Base-by-base conservation (phyloP, 2,113 vertebrate species). In the Chaetodon trifascialis region DNA sequence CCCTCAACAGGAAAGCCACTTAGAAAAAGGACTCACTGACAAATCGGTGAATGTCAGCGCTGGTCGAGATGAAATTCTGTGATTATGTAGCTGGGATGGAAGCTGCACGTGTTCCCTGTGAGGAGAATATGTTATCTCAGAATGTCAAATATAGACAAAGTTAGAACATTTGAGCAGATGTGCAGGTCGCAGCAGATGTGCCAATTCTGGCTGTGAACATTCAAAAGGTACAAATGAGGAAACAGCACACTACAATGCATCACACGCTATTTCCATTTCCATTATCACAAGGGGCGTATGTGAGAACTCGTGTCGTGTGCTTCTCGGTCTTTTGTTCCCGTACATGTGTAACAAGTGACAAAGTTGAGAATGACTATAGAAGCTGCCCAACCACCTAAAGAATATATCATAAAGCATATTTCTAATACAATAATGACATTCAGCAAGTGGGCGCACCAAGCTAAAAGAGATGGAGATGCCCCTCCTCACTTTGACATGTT, bases 1-100 rank as follows among this genome's bases (percentile, higher is more conserved):
- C 92, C 0, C 5, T 69, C 66, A 76, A 79, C 71, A 69, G 58
- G 70, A 80, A 72, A 59, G 79, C 36, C 69, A 68, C 55, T 38
- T 25, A n/a, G 70, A 79, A 68, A 70, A 62, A 66, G 42, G 55
- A 55, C 4, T 30, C 9, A 0, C 0, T 15, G 40, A 64, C 58
- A 77, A 16, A 80, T 38, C 11, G 69, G 55, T 5, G 36, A 73
- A 4, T 49, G 60, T 69, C 66, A 23, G 38, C 11, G 2, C 5
- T 15, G 44, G 14, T 42, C 36, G 30, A 69, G 59, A 76, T 76
- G 23, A 79, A 49, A 74, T 78, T n/a, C 36, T 7, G 10, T 25
- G 42, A 63, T 34, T 42, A 67, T 63, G 52, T 12, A 40, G 23
- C 21, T 7, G 0, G 36, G 30, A 36, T 52, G 2, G 30, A 34